Conservation (phyloP, 2,888 invertebrate genomes). For the Abrostola triplasia region DNA sequence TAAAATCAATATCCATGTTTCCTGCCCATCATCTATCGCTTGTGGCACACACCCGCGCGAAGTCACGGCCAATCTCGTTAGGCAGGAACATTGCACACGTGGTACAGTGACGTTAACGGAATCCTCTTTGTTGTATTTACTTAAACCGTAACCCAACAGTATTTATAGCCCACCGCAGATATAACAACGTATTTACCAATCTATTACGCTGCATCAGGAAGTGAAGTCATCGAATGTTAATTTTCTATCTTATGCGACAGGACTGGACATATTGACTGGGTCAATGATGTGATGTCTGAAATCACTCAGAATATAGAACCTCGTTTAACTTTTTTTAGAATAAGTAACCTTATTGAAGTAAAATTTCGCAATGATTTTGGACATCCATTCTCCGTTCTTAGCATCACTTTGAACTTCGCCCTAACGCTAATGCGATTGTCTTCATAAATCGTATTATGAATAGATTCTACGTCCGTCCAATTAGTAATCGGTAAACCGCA, state of each 20-base stretch:
- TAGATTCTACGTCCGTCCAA: conserved; percentile 37
- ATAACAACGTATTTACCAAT: neutral
- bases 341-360: neutral
- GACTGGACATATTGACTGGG: too few species aligned
- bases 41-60: conserved; percentile 30
- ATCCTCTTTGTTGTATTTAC: conserved; percentile 63
- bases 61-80: conserved; percentile 80
- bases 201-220: neutral
- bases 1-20: neutral
- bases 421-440: conserved; percentile 16
- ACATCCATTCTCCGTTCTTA: conserved; percentile 18
- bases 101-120: conserved; percentile 57
- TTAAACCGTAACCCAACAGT: conserved; percentile 14
- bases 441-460: conserved; percentile 27
- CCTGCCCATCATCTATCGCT: conserved; percentile 20
- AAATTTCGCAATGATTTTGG: neutral
- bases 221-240: neutral
- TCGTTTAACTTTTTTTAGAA: too few species aligned
- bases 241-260: too few species aligned
- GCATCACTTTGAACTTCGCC: conserved; percentile 18
- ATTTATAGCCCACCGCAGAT: neutral
- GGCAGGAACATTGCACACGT: conserved; percentile 54
- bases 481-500: conserved; percentile 31
- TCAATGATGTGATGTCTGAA: too few species aligned
- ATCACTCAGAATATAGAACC: too few species aligned